Conservation (phyloP, 2,797 vertebrate genomes). For the Malurus splendens region DNA sequence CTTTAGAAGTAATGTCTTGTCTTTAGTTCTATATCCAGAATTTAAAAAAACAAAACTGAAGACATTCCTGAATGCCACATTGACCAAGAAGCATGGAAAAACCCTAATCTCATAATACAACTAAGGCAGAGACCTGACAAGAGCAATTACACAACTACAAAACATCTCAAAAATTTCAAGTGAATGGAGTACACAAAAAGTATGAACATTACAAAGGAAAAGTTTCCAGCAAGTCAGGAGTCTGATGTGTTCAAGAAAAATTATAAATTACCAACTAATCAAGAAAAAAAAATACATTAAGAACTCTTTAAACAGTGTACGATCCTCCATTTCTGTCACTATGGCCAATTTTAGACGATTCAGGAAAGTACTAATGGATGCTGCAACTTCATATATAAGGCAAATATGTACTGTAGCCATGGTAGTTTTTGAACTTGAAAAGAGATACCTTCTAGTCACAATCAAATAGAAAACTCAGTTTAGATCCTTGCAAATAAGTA, state of each 20-base stretch:
- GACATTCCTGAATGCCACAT: neutral
- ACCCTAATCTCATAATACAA: accelerated
- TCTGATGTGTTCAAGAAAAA: neutral
- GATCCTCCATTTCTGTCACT: neutral
- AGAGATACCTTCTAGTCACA: neutral
- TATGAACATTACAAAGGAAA: neutral
- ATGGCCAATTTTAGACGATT: neutral
- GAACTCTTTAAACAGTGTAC: neutral
- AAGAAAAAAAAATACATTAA: neutral
- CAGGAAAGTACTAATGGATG: neutral
- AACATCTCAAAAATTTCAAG: neutral
- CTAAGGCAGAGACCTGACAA: neutral
- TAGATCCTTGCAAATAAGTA: neutral
- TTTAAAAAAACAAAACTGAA: neutral
- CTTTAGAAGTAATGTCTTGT: neutral
- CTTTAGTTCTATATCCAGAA: neutral
- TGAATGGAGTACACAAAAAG: neutral
- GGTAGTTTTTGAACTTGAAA: neutral
- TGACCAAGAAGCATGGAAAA: neutral
- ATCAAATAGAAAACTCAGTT: neutral
- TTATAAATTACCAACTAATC: neutral
- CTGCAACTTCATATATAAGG: neutral
- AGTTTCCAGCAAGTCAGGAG: neutral
- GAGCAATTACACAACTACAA: neutral
- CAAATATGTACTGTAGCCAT: neutral